A percentile compares a stretch with the other conserved stretches of the same genome.
Conservation (phyloP, 2,113 vertebrate species). For the Melanerpes aurifrons region DNA sequence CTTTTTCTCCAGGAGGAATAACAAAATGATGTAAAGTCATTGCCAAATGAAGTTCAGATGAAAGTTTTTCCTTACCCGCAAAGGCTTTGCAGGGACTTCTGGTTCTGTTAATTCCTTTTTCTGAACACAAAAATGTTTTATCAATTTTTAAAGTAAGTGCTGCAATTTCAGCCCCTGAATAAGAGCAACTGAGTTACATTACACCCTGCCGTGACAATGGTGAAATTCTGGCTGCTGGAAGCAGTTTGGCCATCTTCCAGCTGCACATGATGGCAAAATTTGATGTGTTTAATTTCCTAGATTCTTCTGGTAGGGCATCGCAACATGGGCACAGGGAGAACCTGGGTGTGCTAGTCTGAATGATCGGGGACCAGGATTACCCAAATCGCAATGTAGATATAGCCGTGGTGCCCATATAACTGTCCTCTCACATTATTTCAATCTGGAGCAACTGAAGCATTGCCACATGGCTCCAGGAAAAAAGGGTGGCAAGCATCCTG, state of each 20-base stretch:
- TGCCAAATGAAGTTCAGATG: background rate
- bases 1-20: slow-evolving; percentile 24
- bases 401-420: background rate
- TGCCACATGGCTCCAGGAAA: background rate
- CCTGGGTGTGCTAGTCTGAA: background rate
- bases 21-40: background rate
- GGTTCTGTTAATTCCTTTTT: background rate
- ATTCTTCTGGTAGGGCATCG: background rate
- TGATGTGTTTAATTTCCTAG: background rate
- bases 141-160: background rate
- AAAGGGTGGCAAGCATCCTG: background rate
- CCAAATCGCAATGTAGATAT: background rate
- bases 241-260: background rate
- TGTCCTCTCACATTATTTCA: background rate
- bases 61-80: background rate
- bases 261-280: background rate
- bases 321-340: background rate
- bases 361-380: background rate
- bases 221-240: background rate
- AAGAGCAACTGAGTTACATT: background rate
- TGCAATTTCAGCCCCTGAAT: background rate
- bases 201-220: background rate
- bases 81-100: background rate
- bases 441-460: background rate
- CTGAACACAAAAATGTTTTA: background rate